Evolutionary conservation across 2,797 vertebrate genomes (phyloP), one percentile per base, ranked within the genome.

Genomic region (Pangasius mekongensis): DNA sequence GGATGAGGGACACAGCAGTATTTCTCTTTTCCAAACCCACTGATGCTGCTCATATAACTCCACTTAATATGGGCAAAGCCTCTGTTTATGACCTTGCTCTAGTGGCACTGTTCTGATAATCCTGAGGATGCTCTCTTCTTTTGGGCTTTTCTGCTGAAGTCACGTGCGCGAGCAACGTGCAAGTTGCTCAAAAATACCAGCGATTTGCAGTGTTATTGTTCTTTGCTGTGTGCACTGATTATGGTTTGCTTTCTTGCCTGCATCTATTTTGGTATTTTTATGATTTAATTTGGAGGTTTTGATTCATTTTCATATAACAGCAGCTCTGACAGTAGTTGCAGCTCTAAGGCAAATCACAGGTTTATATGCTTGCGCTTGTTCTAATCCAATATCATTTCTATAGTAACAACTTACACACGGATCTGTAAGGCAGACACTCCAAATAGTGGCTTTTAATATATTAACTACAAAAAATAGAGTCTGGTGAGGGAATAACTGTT

Each of bases 81-180:
- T 80, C 4, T 13, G 24, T 33, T 78, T 6, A 30, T 85, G 62
- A 88, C 74, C 74, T 85, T 88, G 18, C 60, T 80, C 62, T 49
- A 30, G 74, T 85, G 13, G 20, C 43, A 54, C 36, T 27, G 76
- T 24, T 66, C 33, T 22, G 82, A 76, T 69, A 39, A 64, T 83
- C 22, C 60, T n/a, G 36, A 83, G n/a, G 56, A 54, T 20, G 10
- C 33, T 30, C 18, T 33, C 39, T 81, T 20, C 30, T 58, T n/a
- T 27, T 33, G 7, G 43, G 13, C 16, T 33, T 54, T 30, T 22
- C 49, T 39, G n/a, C 24, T 30, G 24, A 62, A 71, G 13, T 22
- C 71, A 85, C n/a, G 2, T 6, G 33, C 62, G n/a, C 9, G 27
- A 14, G 30, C n/a, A 30, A 16, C 13, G 13, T 66, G 5, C 67